phyloP scores from a whole-genome alignment of 2,888 invertebrate species.

The Lissocephala sabroskyi region DNA sequence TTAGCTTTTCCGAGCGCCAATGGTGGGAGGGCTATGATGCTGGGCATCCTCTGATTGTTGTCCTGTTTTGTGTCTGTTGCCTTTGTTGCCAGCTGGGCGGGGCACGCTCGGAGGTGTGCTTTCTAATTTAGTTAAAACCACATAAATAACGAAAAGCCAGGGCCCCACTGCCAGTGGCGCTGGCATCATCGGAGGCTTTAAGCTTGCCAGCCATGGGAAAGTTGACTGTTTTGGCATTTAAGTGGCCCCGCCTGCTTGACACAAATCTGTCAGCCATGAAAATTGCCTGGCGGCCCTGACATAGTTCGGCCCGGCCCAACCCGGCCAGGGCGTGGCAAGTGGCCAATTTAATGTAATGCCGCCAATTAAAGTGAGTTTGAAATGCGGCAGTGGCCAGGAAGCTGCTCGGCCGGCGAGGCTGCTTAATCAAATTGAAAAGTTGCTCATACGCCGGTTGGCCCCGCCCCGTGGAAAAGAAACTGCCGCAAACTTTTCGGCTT shows the following conservation, averaged over 20 bases:
- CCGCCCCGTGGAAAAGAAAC: neutral
- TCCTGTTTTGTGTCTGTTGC: slow-evolving; percentile 21
- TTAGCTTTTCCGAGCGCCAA: slow-evolving; percentile 4
- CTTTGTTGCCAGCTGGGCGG: slow-evolving; percentile 33
- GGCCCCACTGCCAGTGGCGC: neutral
- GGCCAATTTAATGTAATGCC: too few relatives aligned
- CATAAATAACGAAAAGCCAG: slow-evolving; percentile 30
- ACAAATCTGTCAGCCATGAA: slow-evolving; percentile 25
- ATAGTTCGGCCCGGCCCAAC: slow-evolving; percentile 8
- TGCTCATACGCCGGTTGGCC: slow-evolving; percentile 23
- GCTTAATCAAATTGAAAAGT: slow-evolving; percentile 48
- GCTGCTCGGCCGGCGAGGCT: slow-evolving; percentile 11
- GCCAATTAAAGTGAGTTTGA: slow-evolving; percentile 22
- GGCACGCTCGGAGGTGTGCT: slow-evolving; percentile 26
- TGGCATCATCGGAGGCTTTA: slow-evolving; percentile 9
- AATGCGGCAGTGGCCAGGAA: neutral
- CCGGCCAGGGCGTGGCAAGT: neutral
- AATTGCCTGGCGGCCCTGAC: slow-evolving; percentile 5
- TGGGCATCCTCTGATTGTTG: slow-evolving; percentile 8
- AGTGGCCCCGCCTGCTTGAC: slow-evolving; percentile 18
- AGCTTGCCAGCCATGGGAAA: too few relatives aligned
- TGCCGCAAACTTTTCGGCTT: slow-evolving; percentile 21
- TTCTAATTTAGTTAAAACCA: slow-evolving; percentile 53
- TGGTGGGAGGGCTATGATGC: too few relatives aligned
- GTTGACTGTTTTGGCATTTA: slow-evolving; percentile 9